These are phyloP conservation scores for Drosophila takahashii DNA, from an alignment of 1,140 invertebrate genomes.

Conservation along the genomic window DNA sequence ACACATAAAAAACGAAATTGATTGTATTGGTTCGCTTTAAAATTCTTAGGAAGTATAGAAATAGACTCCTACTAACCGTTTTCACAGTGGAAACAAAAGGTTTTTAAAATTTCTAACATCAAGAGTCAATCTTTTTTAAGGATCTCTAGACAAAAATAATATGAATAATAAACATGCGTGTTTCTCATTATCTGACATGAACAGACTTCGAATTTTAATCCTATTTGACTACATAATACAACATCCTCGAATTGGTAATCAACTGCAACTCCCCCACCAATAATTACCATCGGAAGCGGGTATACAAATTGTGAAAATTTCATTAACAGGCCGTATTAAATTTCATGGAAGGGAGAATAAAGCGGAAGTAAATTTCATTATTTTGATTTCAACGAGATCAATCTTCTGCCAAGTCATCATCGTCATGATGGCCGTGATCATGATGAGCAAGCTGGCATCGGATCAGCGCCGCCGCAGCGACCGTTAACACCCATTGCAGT, in stretches of 20 bases:
- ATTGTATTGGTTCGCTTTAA: too few relatives aligned
- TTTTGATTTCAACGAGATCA: slow-evolving; percentile 61
- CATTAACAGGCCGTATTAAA: slow-evolving; percentile 44
- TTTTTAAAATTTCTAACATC: too few relatives aligned
- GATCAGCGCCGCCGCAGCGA: slow-evolving; percentile 29
- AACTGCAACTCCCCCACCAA: slow-evolving; percentile 17
- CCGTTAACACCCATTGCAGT: slow-evolving; percentile 67
- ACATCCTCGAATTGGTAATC: slow-evolving; percentile 14
- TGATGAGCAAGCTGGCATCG: slow-evolving; percentile 33
- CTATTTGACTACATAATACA: slow-evolving; percentile 5
- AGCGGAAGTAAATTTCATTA: slow-evolving; percentile 61
- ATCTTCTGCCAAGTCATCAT: slow-evolving; percentile 56
- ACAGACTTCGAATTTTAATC: neutral
- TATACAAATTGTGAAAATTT: slow-evolving; percentile 12
- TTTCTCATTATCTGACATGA: neutral
- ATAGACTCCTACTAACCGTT: too few relatives aligned
- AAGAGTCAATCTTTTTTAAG: too few relatives aligned
- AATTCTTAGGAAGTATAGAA: too few relatives aligned
- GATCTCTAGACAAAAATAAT: too few relatives aligned
- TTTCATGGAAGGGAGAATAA: slow-evolving; percentile 16
- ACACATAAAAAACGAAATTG: too few relatives aligned
- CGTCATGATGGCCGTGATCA: slow-evolving; percentile 18
- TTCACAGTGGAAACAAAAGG: too few relatives aligned
- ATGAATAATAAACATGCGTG: too few relatives aligned
- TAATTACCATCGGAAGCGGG: slow-evolving; percentile 5